Evolutionary conservation across 2,113 vertebrate species (phyloP).

Genomic region (Sorex araneus): DNA sequence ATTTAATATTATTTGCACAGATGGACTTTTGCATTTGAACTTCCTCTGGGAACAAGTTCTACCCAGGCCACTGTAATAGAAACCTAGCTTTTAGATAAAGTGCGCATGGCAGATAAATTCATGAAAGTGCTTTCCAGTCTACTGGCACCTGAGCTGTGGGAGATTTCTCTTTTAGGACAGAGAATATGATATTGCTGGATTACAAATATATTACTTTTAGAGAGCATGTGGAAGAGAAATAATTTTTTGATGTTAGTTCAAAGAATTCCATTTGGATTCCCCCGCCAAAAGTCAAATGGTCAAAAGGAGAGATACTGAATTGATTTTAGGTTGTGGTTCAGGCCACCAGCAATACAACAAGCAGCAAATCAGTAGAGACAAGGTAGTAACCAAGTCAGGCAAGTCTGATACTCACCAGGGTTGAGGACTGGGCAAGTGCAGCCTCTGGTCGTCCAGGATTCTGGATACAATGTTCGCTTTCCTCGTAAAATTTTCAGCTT

Average conservation of each 20-base stretch:
- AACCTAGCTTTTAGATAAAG: conserved; percentile 69
- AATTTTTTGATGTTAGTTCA: conserved; percentile 68
- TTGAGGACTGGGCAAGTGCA: conserved; percentile 99
- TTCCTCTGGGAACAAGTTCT: conserved; percentile 74
- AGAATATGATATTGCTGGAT: conserved; percentile 56
- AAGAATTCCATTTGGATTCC: conserved; percentile 66
- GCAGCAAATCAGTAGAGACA: conserved; percentile 46
- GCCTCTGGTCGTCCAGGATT: conserved; percentile 97
- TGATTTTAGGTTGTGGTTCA: conserved; percentile 54
- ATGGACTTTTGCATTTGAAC: conserved; percentile 68
- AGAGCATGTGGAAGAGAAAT: conserved; percentile 64
- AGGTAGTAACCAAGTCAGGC: neutral
- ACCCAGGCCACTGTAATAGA: conserved; percentile 31
- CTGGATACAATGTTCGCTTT: conserved; percentile 94
- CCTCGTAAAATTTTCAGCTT: conserved; percentile 94
- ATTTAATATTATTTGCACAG: conserved; percentile 78
- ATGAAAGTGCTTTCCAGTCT: conserved; percentile 46
- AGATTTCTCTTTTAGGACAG: conserved; percentile 58
- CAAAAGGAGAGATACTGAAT: conserved; percentile 49
- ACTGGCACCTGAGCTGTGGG: neutral
- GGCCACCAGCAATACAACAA: neutral
- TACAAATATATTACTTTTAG: conserved; percentile 59
- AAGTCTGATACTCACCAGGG: conserved; percentile 91
- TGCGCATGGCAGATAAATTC: conserved; percentile 54
- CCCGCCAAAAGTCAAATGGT: conserved; percentile 64